phyloP scores from a whole-genome alignment of 2,888 invertebrate genomes.

The Tortricodes alternella region DNA sequence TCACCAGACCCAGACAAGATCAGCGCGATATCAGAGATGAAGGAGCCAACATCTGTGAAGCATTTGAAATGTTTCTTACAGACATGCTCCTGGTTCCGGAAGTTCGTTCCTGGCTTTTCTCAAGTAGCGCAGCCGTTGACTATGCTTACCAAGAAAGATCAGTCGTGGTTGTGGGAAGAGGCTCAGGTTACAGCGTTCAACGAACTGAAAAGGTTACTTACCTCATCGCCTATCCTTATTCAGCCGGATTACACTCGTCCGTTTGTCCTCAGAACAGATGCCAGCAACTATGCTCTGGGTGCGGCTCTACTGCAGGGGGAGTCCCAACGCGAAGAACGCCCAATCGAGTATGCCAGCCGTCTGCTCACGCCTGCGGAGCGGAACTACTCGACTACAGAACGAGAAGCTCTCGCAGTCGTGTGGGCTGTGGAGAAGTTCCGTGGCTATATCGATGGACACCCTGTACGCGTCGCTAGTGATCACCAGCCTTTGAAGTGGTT shows the following conservation, averaged over 20 bases:
- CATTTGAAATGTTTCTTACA: slow-evolving; percentile 35
- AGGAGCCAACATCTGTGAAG: no score
- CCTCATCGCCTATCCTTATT: slow-evolving; percentile 37
- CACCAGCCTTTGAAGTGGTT: no score
- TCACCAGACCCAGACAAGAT: background rate
- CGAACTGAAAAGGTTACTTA: slow-evolving; percentile 33
- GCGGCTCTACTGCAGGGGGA: slow-evolving; percentile 42
- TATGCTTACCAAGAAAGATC: slow-evolving; percentile 40
- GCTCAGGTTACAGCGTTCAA: slow-evolving; percentile 36
- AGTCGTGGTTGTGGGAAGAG: slow-evolving; percentile 40
- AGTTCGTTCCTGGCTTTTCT: slow-evolving; percentile 25
- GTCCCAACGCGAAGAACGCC: slow-evolving; percentile 32
- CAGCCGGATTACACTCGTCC: slow-evolving; percentile 36
- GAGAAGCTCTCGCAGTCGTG: no score
- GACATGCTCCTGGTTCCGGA: slow-evolving; percentile 40
- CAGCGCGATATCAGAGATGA: background rate
- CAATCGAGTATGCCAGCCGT: no score
- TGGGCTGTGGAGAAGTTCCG: no score
- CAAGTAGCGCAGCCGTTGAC: slow-evolving; percentile 44
- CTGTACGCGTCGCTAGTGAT: no score
- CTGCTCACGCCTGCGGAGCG: no score
- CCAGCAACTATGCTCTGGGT: slow-evolving; percentile 37
- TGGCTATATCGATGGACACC: no score
- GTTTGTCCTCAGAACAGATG: background rate
- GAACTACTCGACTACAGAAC: no score